phyloP scores from a whole-genome alignment of 2,113 vertebrate species.

The Argyrosomus japonicus region DNA sequence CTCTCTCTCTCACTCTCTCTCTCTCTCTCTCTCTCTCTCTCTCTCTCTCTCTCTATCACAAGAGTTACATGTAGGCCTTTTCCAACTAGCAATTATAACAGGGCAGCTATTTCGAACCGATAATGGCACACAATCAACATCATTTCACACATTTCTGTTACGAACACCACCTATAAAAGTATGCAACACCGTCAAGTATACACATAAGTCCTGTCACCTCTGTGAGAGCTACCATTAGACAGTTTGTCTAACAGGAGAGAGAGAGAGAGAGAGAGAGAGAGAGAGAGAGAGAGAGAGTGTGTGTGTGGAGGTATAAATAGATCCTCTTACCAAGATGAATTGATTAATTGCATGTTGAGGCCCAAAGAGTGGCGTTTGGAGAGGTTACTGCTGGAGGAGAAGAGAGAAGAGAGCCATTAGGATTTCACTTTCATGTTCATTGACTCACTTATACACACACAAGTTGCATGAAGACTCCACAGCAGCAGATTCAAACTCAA shows the following conservation, averaged over 20 bases:
- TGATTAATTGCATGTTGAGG: constrained; percentile 80
- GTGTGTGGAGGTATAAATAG: constrained; percentile 67
- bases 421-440: constrained; percentile 67
- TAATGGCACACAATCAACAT: no score
- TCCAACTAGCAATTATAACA: no score
- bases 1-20: no score
- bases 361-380: constrained; percentile 65
- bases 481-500: constrained; percentile 27
- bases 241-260: constrained; percentile 12
- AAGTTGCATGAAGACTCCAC: constrained; percentile 23
- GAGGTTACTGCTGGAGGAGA: constrained; percentile 63
- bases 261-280: constrained; percentile 54
- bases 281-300: constrained; percentile 23
- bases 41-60: no score
- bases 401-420: constrained; percentile 71
- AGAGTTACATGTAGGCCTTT: no score
- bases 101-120: no score
- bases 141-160: no score
- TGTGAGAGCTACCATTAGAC: constrained; percentile 77
- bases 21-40: no score
- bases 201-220: no score
- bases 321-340: constrained; percentile 74
- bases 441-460: constrained; percentile 33
- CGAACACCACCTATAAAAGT: no score
- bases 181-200: no score